These are phyloP conservation scores for Campaea margaritaria DNA, from an alignment of 2,888 invertebrate genomes.

Conservation along the genomic window DNA sequence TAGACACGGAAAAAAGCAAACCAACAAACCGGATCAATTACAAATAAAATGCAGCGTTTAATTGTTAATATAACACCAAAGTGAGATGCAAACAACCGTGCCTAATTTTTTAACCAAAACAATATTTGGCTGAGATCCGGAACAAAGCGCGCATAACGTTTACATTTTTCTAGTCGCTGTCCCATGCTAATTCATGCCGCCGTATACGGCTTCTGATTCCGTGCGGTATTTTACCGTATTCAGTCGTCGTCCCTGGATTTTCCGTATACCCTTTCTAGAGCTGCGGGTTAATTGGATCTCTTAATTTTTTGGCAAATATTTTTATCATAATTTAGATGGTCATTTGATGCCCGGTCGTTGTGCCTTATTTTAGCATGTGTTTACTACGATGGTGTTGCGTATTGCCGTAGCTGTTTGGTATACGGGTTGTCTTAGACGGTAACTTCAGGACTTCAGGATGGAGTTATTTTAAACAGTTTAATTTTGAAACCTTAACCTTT, in stretches of 20 bases:
- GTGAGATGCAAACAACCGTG: slow-evolving; percentile 11
- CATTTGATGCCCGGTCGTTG: background rate
- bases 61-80: background rate
- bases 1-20: too few relatives aligned
- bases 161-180: slow-evolving; percentile 17
- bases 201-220: slow-evolving; percentile 22
- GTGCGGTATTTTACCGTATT: slow-evolving; percentile 20
- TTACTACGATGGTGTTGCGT: background rate
- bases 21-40: too few relatives aligned
- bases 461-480: too few relatives aligned
- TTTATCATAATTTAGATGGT: slow-evolving; percentile 19
- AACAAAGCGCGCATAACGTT: slow-evolving; percentile 25
- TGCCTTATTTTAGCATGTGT: background rate
- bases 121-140: slow-evolving; percentile 17
- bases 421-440: too few relatives aligned
- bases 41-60: background rate
- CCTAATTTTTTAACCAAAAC: slow-evolving; percentile 8
- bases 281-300: slow-evolving; percentile 32
- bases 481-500: too few relatives aligned
- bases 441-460: too few relatives aligned
- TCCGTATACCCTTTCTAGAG: slow-evolving; percentile 21
- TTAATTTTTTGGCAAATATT: slow-evolving; percentile 32
- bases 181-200: slow-evolving; percentile 22
- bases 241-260: slow-evolving; percentile 17
- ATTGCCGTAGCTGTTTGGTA: too few relatives aligned